Base-by-base conservation (phyloP, 1,140 invertebrate species). In the Scaptomyza montana region DNA sequence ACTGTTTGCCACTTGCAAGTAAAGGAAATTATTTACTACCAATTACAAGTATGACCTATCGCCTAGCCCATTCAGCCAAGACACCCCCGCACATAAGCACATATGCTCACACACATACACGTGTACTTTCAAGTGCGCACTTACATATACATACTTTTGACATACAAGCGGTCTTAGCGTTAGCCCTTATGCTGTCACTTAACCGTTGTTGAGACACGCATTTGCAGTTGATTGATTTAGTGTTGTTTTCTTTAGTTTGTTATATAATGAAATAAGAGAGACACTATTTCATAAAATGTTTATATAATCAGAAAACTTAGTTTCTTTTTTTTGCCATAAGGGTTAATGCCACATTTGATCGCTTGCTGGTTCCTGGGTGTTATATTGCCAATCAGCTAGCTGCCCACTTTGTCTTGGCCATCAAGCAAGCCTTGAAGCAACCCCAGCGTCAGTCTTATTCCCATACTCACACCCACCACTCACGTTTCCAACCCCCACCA, bases 361-460 rank as follows among this genome's bases (percentile, higher is more conserved):
- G 7, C 3, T 16, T n/a, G 13, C 5, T 2, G 28, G n/a, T 60
- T 60, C 36, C 66, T 33, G 47, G 64, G 67, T 75, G 70, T 81
- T 81, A 75, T 54, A 81, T 86, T 87, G 82, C 70, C 81, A 86
- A 86, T 87, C 82, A 80, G 53, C 54, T 59, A 77, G 53, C 54
- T 59, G 57, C 33, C 36, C 4, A 5, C 39, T 43, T 41, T 12
- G 9, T 43, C 53, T 65, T 51, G 28, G 30, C 49, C 21, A 2
- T 12, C 45, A 21, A 5, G 33, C 55, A 43, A 13, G 30, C 33
- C 57, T 36, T 8, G 47, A 9, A 63, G 46, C 39, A 36, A 57
- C 39, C 53, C 47, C 45, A 19, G 25, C 30, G 10, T 45, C 55
- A 12, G 12, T 30, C 10, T 16, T 21, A 47, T 55, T 25, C 16